phyloP scores from a whole-genome alignment of 2,797 vertebrate genomes.

The Anguilla marmorata region DNA sequence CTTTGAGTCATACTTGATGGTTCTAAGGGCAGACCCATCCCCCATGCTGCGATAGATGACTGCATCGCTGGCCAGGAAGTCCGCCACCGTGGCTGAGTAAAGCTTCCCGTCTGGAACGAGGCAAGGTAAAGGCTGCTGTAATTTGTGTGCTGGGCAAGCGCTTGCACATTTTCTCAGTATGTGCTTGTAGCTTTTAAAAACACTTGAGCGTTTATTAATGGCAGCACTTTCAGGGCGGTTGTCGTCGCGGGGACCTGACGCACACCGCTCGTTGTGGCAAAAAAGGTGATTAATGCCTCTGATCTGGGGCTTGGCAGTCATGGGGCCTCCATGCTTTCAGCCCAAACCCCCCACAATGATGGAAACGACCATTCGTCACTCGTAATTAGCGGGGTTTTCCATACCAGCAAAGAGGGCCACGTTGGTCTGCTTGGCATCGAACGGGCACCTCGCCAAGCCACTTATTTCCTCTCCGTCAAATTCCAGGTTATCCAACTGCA shows the following conservation, averaged over 20 bases:
- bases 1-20: constrained; percentile 99
- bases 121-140: constrained; percentile 13
- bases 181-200: constrained; percentile 15
- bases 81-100: constrained; percentile 96
- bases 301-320: constrained; percentile 37
- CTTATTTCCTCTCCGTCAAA: constrained; percentile 99
- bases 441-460: constrained; percentile 96
- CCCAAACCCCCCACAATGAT: constrained; percentile 46
- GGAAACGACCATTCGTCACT: constrained; percentile 67
- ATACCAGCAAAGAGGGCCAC: constrained; percentile 98
- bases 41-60: constrained; percentile 99
- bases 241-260: constrained; percentile 36
- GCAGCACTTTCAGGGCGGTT: not conserved
- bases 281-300: constrained; percentile 50
- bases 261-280: constrained; percentile 32
- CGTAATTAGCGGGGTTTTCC: constrained; percentile 61
- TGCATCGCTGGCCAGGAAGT: constrained; percentile 96
- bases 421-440: constrained; percentile 99
- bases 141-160: constrained; percentile 20
- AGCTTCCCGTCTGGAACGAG: constrained; percentile 88
- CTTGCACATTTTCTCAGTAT: not conserved
- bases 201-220: constrained; percentile 25
- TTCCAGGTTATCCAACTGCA: constrained; percentile 95
- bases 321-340: constrained; percentile 39
- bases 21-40: constrained; percentile 93